Base-by-base conservation (phyloP, 2,888 invertebrate genomes). In the Amiota communis region DNA sequence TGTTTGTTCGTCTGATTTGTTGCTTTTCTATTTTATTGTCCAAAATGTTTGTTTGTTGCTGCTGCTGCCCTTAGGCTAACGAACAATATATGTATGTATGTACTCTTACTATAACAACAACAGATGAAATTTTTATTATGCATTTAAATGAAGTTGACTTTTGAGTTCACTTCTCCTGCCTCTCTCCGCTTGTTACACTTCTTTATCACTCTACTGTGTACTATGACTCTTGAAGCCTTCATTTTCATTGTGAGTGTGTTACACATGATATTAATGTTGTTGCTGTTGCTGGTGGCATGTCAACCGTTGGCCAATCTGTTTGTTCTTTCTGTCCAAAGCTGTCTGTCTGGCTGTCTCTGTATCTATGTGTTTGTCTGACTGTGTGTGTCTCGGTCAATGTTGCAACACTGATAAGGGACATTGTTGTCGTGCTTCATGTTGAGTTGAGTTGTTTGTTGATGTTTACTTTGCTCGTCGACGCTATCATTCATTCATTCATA, bases 81-180 rank as follows among this genome's bases (percentile, higher is more conserved):
- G 65, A 49, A 49, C 47, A 46, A 68, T 23, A 59, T 70, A 49
- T 15, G 56, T 46, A 20, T 51, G 3, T 23, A 1, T 1, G 23
- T 23, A 17, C 20, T 51, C 20, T 53, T 36, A 68, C 13, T 53
- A 68, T 13, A 23, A 36, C 65, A 65, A 48, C 8, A 71, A n/a
- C 70, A 46, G 2, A 57, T 70, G 23, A 70, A 72, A 72, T 17
- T 72, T 72, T 72, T 74, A 73, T 72, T 74, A 72, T 74, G 69
- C 73, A 78, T 78, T 78, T 75, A 72, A 78, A 77, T 75, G 65
- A 75, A 76, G 70, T 76, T 73, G 72, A 74, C 72, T 76, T 75
- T 76, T 47, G 49, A 48, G 13, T n/a, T n/a, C 59, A 36, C 49
- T 49, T 9, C 20, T 11, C 20, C 11, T 15, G 2, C 57, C n/a